Evolutionary conservation across 1,140 invertebrate species (phyloP), one percentile per base, ranked within the genome.

Genomic region (Medauroidea extradentata): DNA sequence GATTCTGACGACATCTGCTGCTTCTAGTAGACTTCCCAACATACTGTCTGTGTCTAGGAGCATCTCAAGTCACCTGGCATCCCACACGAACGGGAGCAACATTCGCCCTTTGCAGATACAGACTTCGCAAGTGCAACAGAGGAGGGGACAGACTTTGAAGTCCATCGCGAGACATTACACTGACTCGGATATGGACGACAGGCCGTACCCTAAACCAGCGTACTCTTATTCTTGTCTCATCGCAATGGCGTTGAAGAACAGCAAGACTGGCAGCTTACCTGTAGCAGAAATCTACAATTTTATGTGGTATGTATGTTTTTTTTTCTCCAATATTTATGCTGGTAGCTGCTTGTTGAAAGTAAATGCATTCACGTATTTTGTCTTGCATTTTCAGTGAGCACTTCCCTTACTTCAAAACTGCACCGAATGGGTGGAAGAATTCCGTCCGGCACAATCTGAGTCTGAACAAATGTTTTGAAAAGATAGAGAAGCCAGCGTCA

Each of bases 241-340:
- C 69, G 94, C 95, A 1, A 90, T 98, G 89, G 94, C 96, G 2
- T 77, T 99, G 49, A 98, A 98, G 76, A 98, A 99, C 73, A 97
- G 94, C 52, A 83, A 87, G 65, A 90, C 89, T 53, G 96, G 96
- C 48, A 94, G 91, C 67, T 76, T 99, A 65, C 96, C 96, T 2
- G 96, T 99, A 7, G 96, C 94, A 7, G 96, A 98, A 79, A 99
- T 99, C 62, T 99, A 98, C 74, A 96, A 93, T 73, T 98, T 98
- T 72, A 97, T 98, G 88, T 98, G 92, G 91, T 94, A 79, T 86
- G 87, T 84, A 43, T 13, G n/a, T 39, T 21, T 23, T 41, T 49
- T 3, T 3, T 43, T 44, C 21, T 44, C 21, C 7, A 44, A n/a
- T 44, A 18, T 44, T n/a, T 44, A 44, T 18, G 4, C 21, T 18